Conservation (phyloP, 1,140 invertebrate species). For the Diabrotica undecimpunctata region DNA sequence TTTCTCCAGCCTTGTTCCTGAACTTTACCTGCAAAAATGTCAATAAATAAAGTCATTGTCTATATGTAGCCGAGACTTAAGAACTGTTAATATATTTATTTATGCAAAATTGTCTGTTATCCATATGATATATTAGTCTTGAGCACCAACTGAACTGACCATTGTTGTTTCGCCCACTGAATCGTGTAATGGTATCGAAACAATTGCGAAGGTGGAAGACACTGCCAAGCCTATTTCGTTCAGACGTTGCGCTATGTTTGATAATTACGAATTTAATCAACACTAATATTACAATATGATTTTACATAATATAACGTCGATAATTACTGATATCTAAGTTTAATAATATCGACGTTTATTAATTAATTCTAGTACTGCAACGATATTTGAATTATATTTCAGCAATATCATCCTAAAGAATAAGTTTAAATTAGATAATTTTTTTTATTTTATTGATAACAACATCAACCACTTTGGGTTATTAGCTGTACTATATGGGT, state of each 20-base stretch:
- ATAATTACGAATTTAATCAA: conserved; percentile 10
- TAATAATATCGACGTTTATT: no score
- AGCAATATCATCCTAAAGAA: no score
- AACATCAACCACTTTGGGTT: no score
- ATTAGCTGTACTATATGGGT: no score
- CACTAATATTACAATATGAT: neutral
- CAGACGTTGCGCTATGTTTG: conserved; percentile 21
- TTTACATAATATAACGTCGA: neutral
- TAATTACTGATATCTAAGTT: neutral
- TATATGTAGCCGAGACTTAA: neutral
- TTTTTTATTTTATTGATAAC: no score
- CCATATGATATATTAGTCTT: conserved; percentile 32
- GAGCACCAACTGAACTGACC: conserved; percentile 34
- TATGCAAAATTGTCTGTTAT: conserved; percentile 27
- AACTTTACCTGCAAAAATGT: neutral
- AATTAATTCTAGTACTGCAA: no score
- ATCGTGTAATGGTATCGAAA: conserved; percentile 31
- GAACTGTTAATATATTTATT: conserved; percentile 21
- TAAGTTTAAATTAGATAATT: no score
- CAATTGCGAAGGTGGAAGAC: conserved; percentile 34
- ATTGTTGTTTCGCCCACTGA: conserved; percentile 35
- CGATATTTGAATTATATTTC: no score
- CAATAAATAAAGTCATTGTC: conserved; percentile 1
- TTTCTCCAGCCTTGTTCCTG: neutral
- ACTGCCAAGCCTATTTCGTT: conserved; percentile 28